Percentiles rank a stretch among this genome's conserved stretches.
Conservation (phyloP, 2,888 invertebrate genomes). For the Eucera pruinosa region DNA sequence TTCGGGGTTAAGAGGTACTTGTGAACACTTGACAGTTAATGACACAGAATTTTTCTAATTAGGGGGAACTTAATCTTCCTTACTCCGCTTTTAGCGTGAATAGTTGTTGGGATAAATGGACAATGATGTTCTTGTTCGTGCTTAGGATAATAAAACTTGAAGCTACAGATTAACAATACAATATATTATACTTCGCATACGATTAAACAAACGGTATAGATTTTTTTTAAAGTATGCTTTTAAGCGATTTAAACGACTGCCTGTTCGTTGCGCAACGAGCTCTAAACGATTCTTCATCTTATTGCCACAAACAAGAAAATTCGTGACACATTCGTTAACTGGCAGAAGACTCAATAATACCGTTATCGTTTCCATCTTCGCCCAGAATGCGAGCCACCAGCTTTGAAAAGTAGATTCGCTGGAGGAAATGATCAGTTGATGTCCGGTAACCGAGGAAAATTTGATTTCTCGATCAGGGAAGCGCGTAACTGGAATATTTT, state of each 20-base stretch:
- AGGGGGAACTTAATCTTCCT: neutral
- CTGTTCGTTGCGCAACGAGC: no score
- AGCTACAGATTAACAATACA: no score
- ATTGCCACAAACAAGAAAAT: neutral
- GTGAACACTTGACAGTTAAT: neutral
- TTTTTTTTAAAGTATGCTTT: neutral
- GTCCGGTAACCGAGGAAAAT: slow-evolving; percentile 24
- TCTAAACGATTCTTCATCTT: neutral
- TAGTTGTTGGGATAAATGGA: neutral
- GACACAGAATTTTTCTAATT: neutral
- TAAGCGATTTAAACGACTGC: no score
- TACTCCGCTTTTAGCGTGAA: neutral
- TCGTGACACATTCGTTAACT: neutral
- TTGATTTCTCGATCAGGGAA: slow-evolving; percentile 11
- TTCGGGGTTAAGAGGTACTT: neutral
- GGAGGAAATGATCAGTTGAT: slow-evolving; percentile 27
- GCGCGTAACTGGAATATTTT: slow-evolving; percentile 7
- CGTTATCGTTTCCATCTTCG: neutral
- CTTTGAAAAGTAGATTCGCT: neutral
- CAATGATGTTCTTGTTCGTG: neutral
- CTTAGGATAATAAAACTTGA: neutral
- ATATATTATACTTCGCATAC: no score
- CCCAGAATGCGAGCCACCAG: neutral
- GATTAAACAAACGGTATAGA: no score
- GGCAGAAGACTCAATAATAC: neutral